A percentile compares a stretch with the other conserved stretches of the same genome.
Conservation (phyloP, 1,140 invertebrate species). For the Fopius arisanus region DNA sequence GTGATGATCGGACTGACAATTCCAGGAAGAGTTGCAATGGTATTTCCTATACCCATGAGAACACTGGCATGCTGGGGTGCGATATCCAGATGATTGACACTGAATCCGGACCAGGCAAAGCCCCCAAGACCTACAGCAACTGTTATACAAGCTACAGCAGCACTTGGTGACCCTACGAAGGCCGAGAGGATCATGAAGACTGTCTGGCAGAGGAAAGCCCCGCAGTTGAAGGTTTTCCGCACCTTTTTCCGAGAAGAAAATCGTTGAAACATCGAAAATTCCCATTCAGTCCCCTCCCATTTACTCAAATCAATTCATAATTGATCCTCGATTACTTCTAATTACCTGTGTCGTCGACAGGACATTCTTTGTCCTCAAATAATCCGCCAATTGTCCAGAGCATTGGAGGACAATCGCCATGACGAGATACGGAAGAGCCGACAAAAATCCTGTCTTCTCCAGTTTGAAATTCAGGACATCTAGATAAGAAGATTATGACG, state of each 20-base stretch:
- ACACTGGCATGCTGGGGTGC: conserved; percentile 84
- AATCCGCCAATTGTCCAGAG: conserved; percentile 84
- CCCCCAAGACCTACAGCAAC: conserved; percentile 88
- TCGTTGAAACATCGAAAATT: conserved; percentile 5
- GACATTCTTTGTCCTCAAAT: conserved; percentile 69
- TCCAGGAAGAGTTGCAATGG: conserved; percentile 86
- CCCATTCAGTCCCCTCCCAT: not conserved
- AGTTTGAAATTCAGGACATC: conserved; percentile 77
- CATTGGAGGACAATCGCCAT: conserved; percentile 83
- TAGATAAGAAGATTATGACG: conserved; percentile 49
- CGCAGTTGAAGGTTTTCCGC: conserved; percentile 77
- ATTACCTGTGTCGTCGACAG: conserved; percentile 74
- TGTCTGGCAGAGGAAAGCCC: conserved; percentile 82
- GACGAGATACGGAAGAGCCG: conserved; percentile 85
- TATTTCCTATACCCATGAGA: conserved; percentile 89
- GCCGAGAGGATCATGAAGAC: conserved; percentile 84
- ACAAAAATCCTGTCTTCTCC: conserved; percentile 79
- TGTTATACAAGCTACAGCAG: conserved; percentile 79
- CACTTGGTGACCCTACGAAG: conserved; percentile 70
- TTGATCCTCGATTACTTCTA: not conserved
- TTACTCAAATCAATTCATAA: not conserved
- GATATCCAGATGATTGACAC: conserved; percentile 88
- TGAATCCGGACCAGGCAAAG: conserved; percentile 87
- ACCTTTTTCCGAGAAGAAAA: conserved; percentile 65
- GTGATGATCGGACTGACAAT: conserved; percentile 84